These are phyloP conservation scores for Dysidea cf. avara DNA, from an alignment of 37 sponge, comb jelly and placozoan genomes.

Conservation along the genomic window DNA sequence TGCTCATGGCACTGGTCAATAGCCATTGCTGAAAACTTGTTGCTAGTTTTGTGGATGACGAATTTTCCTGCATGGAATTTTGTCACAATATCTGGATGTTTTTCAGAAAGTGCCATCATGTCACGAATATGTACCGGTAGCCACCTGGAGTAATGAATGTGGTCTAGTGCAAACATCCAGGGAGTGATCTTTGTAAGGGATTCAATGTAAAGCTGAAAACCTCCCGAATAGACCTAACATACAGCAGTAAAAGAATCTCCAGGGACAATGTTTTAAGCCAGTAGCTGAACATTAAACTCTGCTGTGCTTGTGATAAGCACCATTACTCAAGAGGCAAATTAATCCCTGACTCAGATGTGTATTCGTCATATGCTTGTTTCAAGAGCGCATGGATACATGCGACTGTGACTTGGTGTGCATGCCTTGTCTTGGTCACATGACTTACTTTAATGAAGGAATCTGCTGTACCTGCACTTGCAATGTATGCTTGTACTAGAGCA, in stretches of 20 bases:
- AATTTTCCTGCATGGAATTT: too few species aligned
- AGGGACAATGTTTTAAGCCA: constrained; percentile 35
- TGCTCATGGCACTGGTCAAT: constrained; percentile 38
- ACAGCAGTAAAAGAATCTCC: constrained; percentile 21
- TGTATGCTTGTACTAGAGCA: constrained; percentile 23
- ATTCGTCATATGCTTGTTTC: constrained; percentile 9
- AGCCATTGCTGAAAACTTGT: constrained; percentile 8
- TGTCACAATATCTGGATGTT: too few species aligned
- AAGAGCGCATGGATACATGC: constrained; percentile 11
- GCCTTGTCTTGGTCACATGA: constrained; percentile 27
- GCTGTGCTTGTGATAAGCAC: background rate
- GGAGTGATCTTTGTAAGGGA: constrained; percentile 7
- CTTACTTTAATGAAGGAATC: constrained; percentile 31
- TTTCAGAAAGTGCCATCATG: too few species aligned
- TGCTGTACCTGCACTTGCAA: constrained; percentile 27
- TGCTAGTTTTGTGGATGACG: too few species aligned
- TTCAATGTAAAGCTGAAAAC: constrained; percentile 32
- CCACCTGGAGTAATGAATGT: background rate
- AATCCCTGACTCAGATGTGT: background rate
- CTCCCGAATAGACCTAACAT: constrained; percentile 28
- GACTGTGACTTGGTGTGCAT: constrained; percentile 35
- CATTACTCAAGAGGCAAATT: background rate
- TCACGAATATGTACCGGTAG: too few species aligned
- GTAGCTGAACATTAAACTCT: constrained; percentile 8
- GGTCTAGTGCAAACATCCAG: constrained; percentile 36